Evolutionary conservation across 2,888 invertebrate genomes (phyloP).

Genomic region (Stenichneumon culpator): DNA sequence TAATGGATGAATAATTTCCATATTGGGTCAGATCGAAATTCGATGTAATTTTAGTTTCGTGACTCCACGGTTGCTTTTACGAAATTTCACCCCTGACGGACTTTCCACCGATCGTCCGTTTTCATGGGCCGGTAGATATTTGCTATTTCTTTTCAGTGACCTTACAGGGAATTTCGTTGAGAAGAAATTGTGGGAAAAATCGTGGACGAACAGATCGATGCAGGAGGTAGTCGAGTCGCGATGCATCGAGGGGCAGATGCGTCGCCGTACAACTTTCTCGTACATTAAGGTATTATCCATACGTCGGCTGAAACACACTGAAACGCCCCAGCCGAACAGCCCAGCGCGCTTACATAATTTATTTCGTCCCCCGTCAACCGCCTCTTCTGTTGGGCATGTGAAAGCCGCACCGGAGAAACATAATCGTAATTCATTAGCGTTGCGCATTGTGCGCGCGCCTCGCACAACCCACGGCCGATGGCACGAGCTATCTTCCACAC

Average conservation of each 20-base stretch:
- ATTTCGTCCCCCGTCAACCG: constrained; percentile 57
- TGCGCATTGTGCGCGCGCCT: constrained; percentile 14
- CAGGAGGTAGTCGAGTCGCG: constrained; percentile 17
- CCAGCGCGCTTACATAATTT: constrained; percentile 62
- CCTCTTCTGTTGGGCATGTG: constrained; percentile 13
- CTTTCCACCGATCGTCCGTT: constrained; percentile 3
- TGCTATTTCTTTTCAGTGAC: background rate
- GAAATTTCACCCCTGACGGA: background rate
- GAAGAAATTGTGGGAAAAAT: constrained; percentile 43
- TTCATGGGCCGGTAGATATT: background rate
- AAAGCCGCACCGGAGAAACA: constrained; percentile 46
- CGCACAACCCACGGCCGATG: constrained; percentile 4
- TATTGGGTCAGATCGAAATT: background rate
- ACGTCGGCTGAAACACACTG: constrained; percentile 40
- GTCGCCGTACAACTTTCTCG: constrained; percentile 44
- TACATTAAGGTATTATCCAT: constrained; percentile 55
- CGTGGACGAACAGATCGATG: constrained; percentile 49
- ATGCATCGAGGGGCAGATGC: constrained; percentile 57
- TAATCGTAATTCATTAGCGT: constrained; percentile 64
- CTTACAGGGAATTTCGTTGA: constrained; percentile 1
- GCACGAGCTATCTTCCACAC: constrained; percentile 6
- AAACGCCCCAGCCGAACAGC: constrained; percentile 45
- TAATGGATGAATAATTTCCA: background rate
- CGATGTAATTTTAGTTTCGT: background rate
- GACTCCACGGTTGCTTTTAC: background rate